Conservation (phyloP, 2,113 vertebrate species). For the Lophura nycthemera region DNA sequence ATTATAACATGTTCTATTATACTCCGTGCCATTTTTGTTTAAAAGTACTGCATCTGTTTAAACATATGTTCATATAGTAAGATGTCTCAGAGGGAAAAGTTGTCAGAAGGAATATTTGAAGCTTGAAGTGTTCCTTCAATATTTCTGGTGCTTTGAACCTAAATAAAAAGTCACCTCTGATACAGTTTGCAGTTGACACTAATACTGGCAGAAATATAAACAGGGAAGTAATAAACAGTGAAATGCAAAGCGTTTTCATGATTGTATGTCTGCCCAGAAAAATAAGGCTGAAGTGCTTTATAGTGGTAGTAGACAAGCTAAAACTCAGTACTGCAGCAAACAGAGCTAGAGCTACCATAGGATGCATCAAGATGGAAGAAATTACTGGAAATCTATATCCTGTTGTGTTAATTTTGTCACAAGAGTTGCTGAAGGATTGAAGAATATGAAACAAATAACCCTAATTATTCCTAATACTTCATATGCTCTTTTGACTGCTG, state of each 20-base stretch:
- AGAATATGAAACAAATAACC: not conserved
- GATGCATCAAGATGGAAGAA: not conserved
- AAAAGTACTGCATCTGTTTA: not conserved
- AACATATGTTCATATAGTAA: not conserved
- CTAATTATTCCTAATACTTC: not conserved
- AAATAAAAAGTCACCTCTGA: not conserved
- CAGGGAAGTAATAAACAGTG: not conserved
- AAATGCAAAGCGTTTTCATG: not conserved
- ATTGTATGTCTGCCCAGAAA: not conserved
- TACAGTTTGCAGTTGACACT: not conserved
- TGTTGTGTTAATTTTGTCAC: not conserved
- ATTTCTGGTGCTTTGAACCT: not conserved
- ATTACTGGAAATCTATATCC: not conserved
- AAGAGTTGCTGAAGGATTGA: not conserved
- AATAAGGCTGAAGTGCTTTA: not conserved
- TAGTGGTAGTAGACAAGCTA: not conserved
- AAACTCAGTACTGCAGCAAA: not conserved
- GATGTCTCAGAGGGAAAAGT: not conserved
- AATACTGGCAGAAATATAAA: not conserved
- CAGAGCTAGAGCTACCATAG: not conserved
- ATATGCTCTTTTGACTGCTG: not conserved
- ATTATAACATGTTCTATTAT: not conserved
- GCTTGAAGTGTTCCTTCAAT: not conserved
- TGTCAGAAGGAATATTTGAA: not conserved
- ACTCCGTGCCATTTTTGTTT: not conserved